Percentiles rank a stretch among this genome's conserved stretches.
Conservation (phyloP, 2,888 invertebrate genomes). For the Arrhopalites spinosus region DNA sequence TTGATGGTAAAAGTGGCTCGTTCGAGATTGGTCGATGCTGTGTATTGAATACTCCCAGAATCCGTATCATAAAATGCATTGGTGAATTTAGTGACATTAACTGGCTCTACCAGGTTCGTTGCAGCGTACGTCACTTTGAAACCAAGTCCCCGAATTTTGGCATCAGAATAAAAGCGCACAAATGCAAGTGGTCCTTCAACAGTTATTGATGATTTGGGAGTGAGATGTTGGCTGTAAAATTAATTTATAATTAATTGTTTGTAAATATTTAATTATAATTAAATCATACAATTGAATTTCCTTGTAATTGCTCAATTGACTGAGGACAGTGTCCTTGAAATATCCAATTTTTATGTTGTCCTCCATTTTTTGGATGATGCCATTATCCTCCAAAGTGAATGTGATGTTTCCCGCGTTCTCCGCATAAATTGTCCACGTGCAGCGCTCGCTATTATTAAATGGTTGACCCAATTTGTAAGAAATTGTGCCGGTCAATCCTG, state of each 20-base stretch:
- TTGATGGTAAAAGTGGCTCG: not conserved
- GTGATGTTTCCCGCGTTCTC: not conserved
- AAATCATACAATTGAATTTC: slow-evolving; percentile 4
- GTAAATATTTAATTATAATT: not conserved
- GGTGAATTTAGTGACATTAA: not conserved
- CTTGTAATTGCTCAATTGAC: not conserved
- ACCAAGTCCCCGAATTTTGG: not conserved
- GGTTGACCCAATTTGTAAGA: not conserved
- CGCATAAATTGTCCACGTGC: slow-evolving; percentile 8
- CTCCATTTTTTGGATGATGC: not conserved
- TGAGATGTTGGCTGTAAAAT: not conserved
- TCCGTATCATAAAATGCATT: not conserved
- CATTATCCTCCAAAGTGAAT: not conserved
- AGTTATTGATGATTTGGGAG: not conserved
- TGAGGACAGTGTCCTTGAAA: not conserved
- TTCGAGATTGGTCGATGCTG: not conserved
- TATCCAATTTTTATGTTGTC: slow-evolving; percentile 12
- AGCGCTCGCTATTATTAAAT: slow-evolving; percentile 2
- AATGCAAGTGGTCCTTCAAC: slow-evolving; percentile 7
- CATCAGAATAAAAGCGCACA: not conserved
- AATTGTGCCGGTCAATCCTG: not conserved
- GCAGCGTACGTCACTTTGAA: not conserved
- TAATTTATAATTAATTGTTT: not conserved
- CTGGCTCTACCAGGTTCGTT: not conserved
- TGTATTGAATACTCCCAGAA: slow-evolving; percentile 9